Conservation (phyloP, 2,797 vertebrate species). For the Novumbra hubbsi region DNA sequence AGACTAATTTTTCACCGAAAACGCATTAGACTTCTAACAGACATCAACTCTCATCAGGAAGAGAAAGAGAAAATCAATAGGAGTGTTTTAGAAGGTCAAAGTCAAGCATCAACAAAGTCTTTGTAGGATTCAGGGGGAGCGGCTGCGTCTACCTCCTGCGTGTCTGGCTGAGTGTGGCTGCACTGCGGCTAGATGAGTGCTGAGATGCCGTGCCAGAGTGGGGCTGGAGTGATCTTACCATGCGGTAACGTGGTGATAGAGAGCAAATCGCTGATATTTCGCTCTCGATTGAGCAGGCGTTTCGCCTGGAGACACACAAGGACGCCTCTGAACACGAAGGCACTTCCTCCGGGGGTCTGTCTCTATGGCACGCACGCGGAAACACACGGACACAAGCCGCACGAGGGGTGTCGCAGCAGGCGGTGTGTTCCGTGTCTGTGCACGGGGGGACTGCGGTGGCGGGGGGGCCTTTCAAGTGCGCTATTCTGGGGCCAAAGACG, state of each 20-base stretch:
- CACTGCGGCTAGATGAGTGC: neutral
- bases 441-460: too few relatives aligned
- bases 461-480: too few relatives aligned
- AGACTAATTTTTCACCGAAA: constrained; percentile 60
- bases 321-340: too few relatives aligned
- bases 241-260: neutral
- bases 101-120: constrained; percentile 65
- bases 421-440: too few relatives aligned
- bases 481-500: too few relatives aligned
- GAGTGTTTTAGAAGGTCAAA: constrained; percentile 68
- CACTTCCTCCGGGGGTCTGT: constrained; percentile 28
- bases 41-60: constrained; percentile 20
- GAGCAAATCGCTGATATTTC: constrained; percentile 18
- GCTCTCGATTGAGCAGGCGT: constrained; percentile 50
- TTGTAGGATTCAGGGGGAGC: constrained; percentile 47
- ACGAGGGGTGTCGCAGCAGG: too few relatives aligned
- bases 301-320: constrained; percentile 15
- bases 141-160: neutral
- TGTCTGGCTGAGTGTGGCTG: neutral
- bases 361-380: constrained; percentile 37
- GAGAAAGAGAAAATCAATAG: constrained; percentile 58
- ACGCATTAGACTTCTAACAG: constrained; percentile 52
- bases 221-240: neutral
- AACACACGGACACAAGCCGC: neutral
- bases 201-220: neutral